phyloP scores from a whole-genome alignment of 2,888 invertebrate genomes.

The Schrankia costaestrigalis region DNA sequence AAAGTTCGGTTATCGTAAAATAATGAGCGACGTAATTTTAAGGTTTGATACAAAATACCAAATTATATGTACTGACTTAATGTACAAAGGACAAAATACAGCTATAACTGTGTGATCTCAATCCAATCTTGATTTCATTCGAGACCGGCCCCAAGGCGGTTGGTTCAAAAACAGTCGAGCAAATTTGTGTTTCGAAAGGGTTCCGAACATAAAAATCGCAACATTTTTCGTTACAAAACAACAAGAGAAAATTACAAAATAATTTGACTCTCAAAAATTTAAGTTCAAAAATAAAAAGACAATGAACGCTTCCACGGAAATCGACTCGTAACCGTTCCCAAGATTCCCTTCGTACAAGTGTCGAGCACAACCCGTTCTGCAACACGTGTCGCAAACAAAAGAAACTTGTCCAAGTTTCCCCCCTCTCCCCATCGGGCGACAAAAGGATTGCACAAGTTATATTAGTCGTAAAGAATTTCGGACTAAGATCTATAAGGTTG shows the following conservation, averaged over 20 bases:
- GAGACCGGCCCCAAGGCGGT: slow-evolving; percentile 33
- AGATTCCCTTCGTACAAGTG: slow-evolving; percentile 66
- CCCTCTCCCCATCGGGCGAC: slow-evolving; percentile 52
- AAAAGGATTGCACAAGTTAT: slow-evolving; percentile 79
- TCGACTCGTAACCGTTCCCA: slow-evolving; percentile 52
- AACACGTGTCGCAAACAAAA: slow-evolving; percentile 79
- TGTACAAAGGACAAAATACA: slow-evolving; percentile 36
- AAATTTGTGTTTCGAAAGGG: slow-evolving; percentile 34
- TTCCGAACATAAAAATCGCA: slow-evolving; percentile 33
- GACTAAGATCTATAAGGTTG: slow-evolving; percentile 76
- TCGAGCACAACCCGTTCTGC: slow-evolving; percentile 75
- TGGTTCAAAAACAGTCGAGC: slow-evolving; percentile 36
- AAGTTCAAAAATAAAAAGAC: slow-evolving; percentile 49
- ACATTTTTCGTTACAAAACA: slow-evolving; percentile 39
- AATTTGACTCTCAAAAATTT: slow-evolving; percentile 44
- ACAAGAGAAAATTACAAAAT: slow-evolving; percentile 45
- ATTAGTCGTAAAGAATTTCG: slow-evolving; percentile 78
- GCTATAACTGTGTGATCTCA: slow-evolving; percentile 45
- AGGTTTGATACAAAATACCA: slow-evolving; percentile 29
- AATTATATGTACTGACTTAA: slow-evolving; percentile 22
- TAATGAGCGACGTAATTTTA: slow-evolving; percentile 29
- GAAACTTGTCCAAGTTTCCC: slow-evolving; percentile 64
- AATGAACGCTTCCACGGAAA: slow-evolving; percentile 52
- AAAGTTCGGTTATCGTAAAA: slow-evolving; percentile 25
- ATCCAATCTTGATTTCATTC: slow-evolving; percentile 40